Base-by-base conservation (phyloP, 2,113 vertebrate genomes). In the Aleadryas rufinucha region DNA sequence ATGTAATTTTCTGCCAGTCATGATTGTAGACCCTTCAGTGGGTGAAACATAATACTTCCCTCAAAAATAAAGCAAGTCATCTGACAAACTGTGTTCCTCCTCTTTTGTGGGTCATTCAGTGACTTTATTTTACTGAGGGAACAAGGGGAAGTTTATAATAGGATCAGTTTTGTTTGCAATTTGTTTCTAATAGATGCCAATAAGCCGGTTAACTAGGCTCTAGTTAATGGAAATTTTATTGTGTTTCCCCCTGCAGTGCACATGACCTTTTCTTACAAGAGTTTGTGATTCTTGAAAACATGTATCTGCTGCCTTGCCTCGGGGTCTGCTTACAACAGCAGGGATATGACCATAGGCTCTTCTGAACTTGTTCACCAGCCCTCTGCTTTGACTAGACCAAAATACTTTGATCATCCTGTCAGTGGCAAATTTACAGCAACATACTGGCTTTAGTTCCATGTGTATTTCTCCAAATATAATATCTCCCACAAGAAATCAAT, bases 161-260 rank as follows among this genome's bases (percentile, higher is more conserved):
- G 98, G 98, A 98, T 98, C 98, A 97, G 98, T 98, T 98, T 98
- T 99, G 99, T 99, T 99, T 99, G 98, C 98, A 98, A 98, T 97
- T 99, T 98, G 99, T 98, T 99, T 98, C 99, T 99, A 98, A 98
- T 97, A 98, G 98, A 99, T 99, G 99, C 99, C 99, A 99, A 99
- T 98, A 98, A 98, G 97, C 98, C 98, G 96, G 98, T 99, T 98
- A 99, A 99, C 98, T 98, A 98, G 98, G 98, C 98, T 98, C 97
- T 98, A 98, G 99, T 99, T 99, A 99, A 99, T 99, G 99, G 99
- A 99, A 98, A 99, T 99, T 99, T 99, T 99, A 99, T 99, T 98
- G 98, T 98, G 97, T 97, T 97, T 98, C 98, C 98, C 97, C 95
- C 98, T 98, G 96, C 98, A 87, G 98, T 98, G 98, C 98, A 98